Base-by-base conservation (phyloP, 2,797 vertebrate genomes). In the Neosilurus mollespiculum region DNA sequence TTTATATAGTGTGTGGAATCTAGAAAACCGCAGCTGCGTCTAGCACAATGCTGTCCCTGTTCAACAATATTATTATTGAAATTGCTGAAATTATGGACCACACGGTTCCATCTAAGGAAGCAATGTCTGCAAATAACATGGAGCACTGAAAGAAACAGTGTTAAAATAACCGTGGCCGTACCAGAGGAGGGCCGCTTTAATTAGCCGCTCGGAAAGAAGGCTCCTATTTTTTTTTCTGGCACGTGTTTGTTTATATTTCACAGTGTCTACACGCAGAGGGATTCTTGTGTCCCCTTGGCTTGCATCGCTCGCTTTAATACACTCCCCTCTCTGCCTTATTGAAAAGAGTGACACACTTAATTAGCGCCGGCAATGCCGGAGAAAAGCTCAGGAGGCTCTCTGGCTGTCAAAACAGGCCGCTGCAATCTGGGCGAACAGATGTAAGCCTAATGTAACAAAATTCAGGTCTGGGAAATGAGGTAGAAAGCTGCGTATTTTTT, bases 371-470 rank as follows among this genome's bases (percentile, higher is more conserved):
- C 91, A 89, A 90, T 91, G 92, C 91, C 84, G 93, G 90, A 89
- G 88, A 92, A 91, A 89, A 90, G 83, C 89, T 89, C 89, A 87
- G 92, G 94, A 94, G 94, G 92, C 90, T 93, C 92, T 89, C 89
- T 93, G 87, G 93, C 93, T 90, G 90, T 90, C 89, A 90, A 90
- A 90, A 89, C 84, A 87, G 89, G 85, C 87, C 88, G 82, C 87
- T 90, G 90, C 94, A 95, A 94, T 95, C 94, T 95, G 94, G 92
- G 90, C 87, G 88, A 94, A 94, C 94, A 95, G 94, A 95, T 95
- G 94, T 94, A 94, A 92, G 92, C 88, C 92, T 94, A 95, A 94
- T 91, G 94, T 92, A 94, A 94, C 94, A 95, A 95, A 95, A 95
- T 92, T 93, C 93, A 94, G 94, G 91, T 93, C 92, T 95, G 95